Conservation (phyloP, 2,888 invertebrate species). For the Diachrysia chrysitis region DNA sequence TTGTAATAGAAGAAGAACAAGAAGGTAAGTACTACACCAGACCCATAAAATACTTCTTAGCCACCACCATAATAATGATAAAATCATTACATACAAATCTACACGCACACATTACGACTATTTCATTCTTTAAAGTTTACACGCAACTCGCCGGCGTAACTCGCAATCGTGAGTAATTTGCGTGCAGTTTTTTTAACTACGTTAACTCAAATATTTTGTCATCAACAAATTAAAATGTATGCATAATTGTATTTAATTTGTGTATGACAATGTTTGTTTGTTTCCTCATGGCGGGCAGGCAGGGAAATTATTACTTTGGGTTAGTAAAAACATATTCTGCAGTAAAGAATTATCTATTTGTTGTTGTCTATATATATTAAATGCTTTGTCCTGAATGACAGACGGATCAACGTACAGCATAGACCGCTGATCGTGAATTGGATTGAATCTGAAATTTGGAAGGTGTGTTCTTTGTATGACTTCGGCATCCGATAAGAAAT, state of each 20-base stretch:
- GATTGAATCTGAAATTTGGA: too few relatives aligned
- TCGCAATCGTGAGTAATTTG: neutral
- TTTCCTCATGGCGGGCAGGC: neutral
- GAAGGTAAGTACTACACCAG: too few relatives aligned
- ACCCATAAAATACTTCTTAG: neutral
- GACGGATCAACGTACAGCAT: too few relatives aligned
- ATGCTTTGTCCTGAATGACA: too few relatives aligned
- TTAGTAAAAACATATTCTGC: too few relatives aligned
- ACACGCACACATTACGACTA: neutral
- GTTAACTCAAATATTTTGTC: neutral
- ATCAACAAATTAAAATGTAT: neutral
- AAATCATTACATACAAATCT: neutral
- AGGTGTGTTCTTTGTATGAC: too few relatives aligned
- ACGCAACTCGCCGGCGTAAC: neutral
- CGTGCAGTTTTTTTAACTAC: neutral
- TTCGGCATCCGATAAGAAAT: too few relatives aligned
- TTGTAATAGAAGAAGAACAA: too few relatives aligned
- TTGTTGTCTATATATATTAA: too few relatives aligned
- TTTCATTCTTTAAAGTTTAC: neutral
- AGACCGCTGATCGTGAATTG: too few relatives aligned
- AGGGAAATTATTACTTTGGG: neutral
- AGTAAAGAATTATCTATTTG: too few relatives aligned
- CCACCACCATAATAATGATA: neutral
- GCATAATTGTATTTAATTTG: neutral
- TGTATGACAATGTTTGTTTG: neutral